Percentiles rank a stretch among this genome's conserved stretches.
These are phyloP conservation scores for Lethrus apterus DNA, from an alignment of 1,140 invertebrate species.

Conservation along the genomic window DNA sequence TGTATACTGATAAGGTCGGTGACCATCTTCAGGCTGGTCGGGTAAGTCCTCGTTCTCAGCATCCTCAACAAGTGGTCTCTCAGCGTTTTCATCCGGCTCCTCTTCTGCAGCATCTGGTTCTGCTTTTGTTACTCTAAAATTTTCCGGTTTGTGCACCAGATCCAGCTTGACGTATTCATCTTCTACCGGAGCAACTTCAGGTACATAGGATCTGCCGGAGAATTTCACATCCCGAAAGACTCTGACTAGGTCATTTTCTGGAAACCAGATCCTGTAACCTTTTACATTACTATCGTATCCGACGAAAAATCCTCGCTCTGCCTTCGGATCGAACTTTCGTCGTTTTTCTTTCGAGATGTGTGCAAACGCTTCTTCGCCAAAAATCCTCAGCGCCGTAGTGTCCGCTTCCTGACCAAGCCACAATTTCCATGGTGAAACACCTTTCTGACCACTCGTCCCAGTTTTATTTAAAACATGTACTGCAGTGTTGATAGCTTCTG, in stretches of 20 bases:
- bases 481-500: slow-evolving; percentile 23
- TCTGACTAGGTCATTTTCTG: slow-evolving; percentile 22
- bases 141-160: background rate
- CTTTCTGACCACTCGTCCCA: slow-evolving; percentile 16
- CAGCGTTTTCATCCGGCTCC: background rate
- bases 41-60: background rate
- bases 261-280: slow-evolving; percentile 29
- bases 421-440: background rate
- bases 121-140: too few relatives aligned
- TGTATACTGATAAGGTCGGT: background rate
- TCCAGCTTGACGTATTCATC: background rate
- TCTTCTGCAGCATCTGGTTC: too few relatives aligned
- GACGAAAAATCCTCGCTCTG: slow-evolving; percentile 25
- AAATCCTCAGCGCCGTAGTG: slow-evolving; percentile 19
- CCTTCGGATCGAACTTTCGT: slow-evolving; percentile 22
- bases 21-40: background rate
- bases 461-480: slow-evolving; percentile 26
- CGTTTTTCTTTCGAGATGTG: slow-evolving; percentile 19
- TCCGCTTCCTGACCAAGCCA: slow-evolving; percentile 18
- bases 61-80: background rate
- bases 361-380: slow-evolving; percentile 25
- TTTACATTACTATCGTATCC: slow-evolving; percentile 24
- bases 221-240: background rate
- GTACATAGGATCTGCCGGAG: background rate
- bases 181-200: too few relatives aligned